Evolutionary conservation across 2,888 invertebrate species (phyloP).

Genomic region (Ypsolopha sequella): DNA sequence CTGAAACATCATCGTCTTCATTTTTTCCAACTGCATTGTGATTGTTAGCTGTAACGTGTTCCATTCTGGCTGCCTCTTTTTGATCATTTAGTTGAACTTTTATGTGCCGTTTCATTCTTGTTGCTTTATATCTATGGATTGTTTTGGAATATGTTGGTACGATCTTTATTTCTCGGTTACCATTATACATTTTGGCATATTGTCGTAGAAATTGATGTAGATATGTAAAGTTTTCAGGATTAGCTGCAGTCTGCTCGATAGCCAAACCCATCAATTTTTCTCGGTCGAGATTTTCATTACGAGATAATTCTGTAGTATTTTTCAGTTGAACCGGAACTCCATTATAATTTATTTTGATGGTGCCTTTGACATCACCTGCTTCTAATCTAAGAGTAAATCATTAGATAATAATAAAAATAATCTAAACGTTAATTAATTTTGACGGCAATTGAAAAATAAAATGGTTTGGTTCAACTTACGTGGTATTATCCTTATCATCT

Average conservation of each 20-base stretch:
- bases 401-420: no score
- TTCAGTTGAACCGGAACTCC: conserved; percentile 34
- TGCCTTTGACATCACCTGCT: conserved; percentile 32
- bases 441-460: neutral
- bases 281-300: conserved; percentile 4
- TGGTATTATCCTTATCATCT: conserved; percentile 15
- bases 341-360: conserved; percentile 41
- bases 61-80: conserved; percentile 3
- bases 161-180: neutral
- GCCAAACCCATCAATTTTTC: conserved; percentile 9
- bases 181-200: conserved; percentile 21
- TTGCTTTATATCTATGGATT: conserved; percentile 6
- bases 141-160: conserved; percentile 8
- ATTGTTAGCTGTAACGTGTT: neutral
- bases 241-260: no score
- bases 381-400: conserved; percentile 21
- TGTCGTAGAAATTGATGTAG: conserved; percentile 25
- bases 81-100: conserved; percentile 29
- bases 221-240: conserved; percentile 11
- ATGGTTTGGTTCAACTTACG: conserved; percentile 22
- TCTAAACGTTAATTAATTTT: no score
- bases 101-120: conserved; percentile 40
- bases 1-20: conserved; percentile 45
- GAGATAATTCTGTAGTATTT: conserved; percentile 6
- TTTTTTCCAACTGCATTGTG: conserved; percentile 15